Percentiles rank a stretch among this genome's conserved stretches.
phyloP scores from a whole-genome alignment of 2,888 invertebrate species.

The Pyrgus malvae region DNA sequence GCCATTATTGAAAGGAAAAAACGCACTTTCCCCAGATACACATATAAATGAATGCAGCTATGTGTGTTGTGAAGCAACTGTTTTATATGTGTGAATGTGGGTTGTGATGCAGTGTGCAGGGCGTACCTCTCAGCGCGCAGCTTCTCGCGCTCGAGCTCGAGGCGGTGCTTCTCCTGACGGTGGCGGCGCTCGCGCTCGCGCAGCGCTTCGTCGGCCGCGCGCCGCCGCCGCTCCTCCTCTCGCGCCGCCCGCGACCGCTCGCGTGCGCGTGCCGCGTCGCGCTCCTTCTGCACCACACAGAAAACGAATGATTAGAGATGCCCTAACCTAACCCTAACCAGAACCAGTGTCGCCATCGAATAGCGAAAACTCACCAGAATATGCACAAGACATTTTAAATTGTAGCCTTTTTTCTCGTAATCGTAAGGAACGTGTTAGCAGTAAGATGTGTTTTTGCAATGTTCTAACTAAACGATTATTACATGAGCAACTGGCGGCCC shows the following conservation, averaged over 20 bases:
- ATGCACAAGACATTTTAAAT: too few species aligned
- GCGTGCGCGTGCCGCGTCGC: slow-evolving; percentile 87
- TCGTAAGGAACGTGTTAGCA: too few species aligned
- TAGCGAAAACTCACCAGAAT: too few species aligned
- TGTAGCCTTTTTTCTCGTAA: too few species aligned
- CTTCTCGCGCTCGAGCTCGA: slow-evolving; percentile 91
- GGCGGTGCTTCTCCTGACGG: slow-evolving; percentile 90
- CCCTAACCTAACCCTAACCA: too few species aligned
- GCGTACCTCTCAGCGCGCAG: slow-evolving; percentile 86
- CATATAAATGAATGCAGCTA: too few species aligned
- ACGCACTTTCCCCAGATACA: too few species aligned
- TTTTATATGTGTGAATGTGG: background rate
- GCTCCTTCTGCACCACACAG: slow-evolving; percentile 81
- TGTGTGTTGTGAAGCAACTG: background rate
- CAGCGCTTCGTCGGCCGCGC: slow-evolving; percentile 89
- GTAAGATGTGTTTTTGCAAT: too few species aligned
- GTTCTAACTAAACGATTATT: too few species aligned
- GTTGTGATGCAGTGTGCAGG: background rate
- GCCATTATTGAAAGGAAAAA: too few species aligned
- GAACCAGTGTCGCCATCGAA: too few species aligned
- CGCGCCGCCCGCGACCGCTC: slow-evolving; percentile 89
- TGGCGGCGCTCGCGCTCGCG: slow-evolving; percentile 91
- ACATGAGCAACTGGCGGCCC: too few species aligned
- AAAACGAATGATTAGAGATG: background rate
- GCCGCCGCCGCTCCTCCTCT: slow-evolving; percentile 90